phyloP scores from a whole-genome alignment of 92 coral and sea anemone genomes.

The Metridium senile region DNA sequence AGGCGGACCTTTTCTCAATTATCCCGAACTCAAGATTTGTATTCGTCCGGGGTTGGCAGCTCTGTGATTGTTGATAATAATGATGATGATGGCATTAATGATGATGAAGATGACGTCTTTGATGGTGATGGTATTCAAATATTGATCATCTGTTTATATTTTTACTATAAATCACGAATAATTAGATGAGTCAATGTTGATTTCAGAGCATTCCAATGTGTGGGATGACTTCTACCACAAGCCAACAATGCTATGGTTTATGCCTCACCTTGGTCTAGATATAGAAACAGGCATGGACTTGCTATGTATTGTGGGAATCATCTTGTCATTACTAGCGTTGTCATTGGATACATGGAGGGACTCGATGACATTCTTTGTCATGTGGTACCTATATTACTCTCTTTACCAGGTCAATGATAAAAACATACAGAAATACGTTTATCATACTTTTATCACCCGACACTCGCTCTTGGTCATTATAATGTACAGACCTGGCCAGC shows the following conservation, averaged over 20 bases:
- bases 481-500: no score
- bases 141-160: no score
- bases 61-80: no score
- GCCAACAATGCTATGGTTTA: slow-evolving; percentile 85
- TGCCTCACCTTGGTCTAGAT: slow-evolving; percentile 80
- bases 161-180: neutral
- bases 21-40: no score
- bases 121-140: no score
- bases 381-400: slow-evolving; percentile 93
- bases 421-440: neutral
- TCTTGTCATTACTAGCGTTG: slow-evolving; percentile 68
- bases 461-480: no score
- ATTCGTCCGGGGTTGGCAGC: no score
- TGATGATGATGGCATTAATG: no score
- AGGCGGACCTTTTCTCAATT: no score
- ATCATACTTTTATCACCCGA: no score
- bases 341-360: slow-evolving; percentile 75
- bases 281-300: slow-evolving; percentile 92
- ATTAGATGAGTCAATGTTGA: slow-evolving; percentile 1
- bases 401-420: slow-evolving; percentile 92
- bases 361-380: slow-evolving; percentile 56
- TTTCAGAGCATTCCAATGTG: slow-evolving; percentile 34
- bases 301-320: slow-evolving; percentile 70
- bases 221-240: slow-evolving; percentile 65
- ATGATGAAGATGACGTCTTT: no score